Base-by-base conservation (phyloP, 2,888 invertebrate genomes). In the Serrognathus titanus region DNA sequence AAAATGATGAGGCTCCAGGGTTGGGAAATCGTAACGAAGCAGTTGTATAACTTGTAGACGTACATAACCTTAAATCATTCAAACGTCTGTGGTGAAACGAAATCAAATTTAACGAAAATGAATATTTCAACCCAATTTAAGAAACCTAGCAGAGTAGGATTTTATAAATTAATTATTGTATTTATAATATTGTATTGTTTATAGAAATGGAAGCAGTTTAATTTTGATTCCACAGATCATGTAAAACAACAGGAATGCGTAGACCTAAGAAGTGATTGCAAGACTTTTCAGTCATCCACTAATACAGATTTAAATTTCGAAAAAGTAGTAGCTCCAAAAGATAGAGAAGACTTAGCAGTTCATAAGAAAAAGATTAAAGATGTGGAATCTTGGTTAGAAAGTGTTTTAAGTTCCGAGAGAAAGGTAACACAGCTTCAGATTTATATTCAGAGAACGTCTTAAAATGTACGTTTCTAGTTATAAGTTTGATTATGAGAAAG, bases 351-450 rank as follows among this genome's bases (percentile, higher is more conserved):
- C 48, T 77, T 92, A 51, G 89, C 89, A 41, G 84, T 92, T 4
- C 86, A 92, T 71, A 78, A 80, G 57, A 92, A 89, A 73, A 92
- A 92, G 75, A 74, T 90, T 2, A 81, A 82, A 66, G 91, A 91
- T 76, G 79, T 92, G 38, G 83, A 86, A 65, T 78, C 81, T 24
- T 92, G 91, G 91, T 66, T 92, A 48, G 68, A 69, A 59, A 62
- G 62, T 45, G 64, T 67, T 63, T 64, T 71, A 11, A 31, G 69
- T 10, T 52, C 61, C 24, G 53, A 49, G 31, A 57, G 57, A 16
- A 46, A 53, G 45, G 36, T 57, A 45, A 61, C 57, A 35, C 2
- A 20, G n/a, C 11, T 43, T 20, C 11, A 24, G 37, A 31, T 45
- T 12, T 43, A 37, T 10, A 35, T 51, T 12, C 1, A 6, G 7